phyloP scores from a whole-genome alignment of 2,797 vertebrate species.

The Sphaeramia orbicularis region DNA sequence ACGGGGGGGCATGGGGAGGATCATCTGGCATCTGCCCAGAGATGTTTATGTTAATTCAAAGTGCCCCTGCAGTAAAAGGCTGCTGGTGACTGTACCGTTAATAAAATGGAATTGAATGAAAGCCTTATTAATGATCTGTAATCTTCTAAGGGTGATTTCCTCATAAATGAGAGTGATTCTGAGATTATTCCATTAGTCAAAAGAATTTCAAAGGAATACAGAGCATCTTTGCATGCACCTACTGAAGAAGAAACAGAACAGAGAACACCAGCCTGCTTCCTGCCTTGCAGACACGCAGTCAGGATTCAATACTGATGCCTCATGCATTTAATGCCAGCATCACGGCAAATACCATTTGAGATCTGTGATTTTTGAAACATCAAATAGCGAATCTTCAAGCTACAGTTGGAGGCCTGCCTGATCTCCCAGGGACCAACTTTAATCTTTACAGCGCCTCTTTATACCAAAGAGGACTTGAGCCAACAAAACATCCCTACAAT shows the following conservation, averaged over 20 bases:
- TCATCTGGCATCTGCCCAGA: conserved; percentile 63
- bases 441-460: conserved; percentile 70
- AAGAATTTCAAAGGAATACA: conserved; percentile 35
- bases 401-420: conserved; percentile 62
- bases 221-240: conserved; percentile 8
- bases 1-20: conserved; percentile 20
- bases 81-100: conserved; percentile 38
- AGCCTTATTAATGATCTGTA: conserved; percentile 60
- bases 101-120: conserved; percentile 70
- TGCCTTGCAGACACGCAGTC: conserved; percentile 52
- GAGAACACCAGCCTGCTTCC: conserved; percentile 12
- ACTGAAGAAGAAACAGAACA: neutral
- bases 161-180: conserved; percentile 45
- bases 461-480: conserved; percentile 57
- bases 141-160: conserved; percentile 54
- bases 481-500: conserved; percentile 49
- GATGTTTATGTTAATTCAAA: conserved; percentile 72
- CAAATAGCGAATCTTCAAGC: conserved; percentile 67
- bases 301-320: conserved; percentile 54
- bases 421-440: conserved; percentile 73
- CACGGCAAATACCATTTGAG: conserved; percentile 65
- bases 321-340: conserved; percentile 62
- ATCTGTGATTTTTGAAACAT: conserved; percentile 64
- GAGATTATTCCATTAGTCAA: conserved; percentile 21
- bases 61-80: conserved; percentile 31